Evolutionary conservation across 2,888 invertebrate genomes (phyloP), one percentile per base, ranked within the genome.

Genomic region (Oasisia sp.): DNA sequence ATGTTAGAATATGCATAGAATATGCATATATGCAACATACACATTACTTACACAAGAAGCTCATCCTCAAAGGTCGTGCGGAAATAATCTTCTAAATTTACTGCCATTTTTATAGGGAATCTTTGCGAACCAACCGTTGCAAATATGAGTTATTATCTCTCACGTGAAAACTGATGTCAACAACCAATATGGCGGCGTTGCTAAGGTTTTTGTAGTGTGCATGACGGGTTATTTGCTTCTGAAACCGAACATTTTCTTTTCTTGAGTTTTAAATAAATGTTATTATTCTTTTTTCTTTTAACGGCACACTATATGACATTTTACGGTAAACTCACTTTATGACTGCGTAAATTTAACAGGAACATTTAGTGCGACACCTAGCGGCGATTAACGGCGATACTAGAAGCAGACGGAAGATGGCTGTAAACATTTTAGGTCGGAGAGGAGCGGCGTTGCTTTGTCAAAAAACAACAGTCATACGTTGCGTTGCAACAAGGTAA

Each of bases 61-160:
- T 96, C 96, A 93, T 96, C 96, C 95, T 96, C 96, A 93, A 96
- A 96, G 32, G 96, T 96, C 44, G 95, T 95, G 91, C 95, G 94
- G 92, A 96, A 96, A 93, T 96, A 96, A 94, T 96, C 96, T 93
- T 96, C 96, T 92, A 96, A 93, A 92, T 94, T 96, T 91, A 96
- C 94, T 19, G 96, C 94, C 96, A 96, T 96, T 89, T 92, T 93
- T 90, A 12, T 56, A 44, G 14, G n/a, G 9, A 32, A 38, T 3
- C 32, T 74, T 91, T 32, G 74, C 91, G 32, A 44, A 32, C 32
- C 12, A n/a, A 32, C 32, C 32, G 50, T 32, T 50, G 14, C 11
- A 91, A 56, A 58, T 50, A 74, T 58, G 9, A 32, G n/a, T n/a
- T 44, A 7, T 92, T 9, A 7, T 74, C n/a, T 3, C 74, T 74